phyloP scores from a whole-genome alignment of 1,140 invertebrate species.

The Gonatopus flavifemur region DNA sequence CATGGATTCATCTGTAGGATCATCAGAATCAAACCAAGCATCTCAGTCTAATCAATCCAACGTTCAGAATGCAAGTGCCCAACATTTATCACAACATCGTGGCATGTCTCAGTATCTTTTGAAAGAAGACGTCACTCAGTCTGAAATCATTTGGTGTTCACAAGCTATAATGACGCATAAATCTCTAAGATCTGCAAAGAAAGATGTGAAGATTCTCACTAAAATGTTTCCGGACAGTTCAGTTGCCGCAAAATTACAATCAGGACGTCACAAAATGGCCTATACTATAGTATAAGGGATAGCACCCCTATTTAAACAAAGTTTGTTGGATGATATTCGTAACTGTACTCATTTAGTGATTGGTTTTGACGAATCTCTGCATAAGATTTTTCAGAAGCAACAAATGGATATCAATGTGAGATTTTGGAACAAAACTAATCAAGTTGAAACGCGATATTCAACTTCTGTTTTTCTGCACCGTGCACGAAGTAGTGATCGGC shows the following conservation, averaged over 20 bases:
- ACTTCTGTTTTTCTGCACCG: conserved; percentile 12
- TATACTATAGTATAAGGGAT: conserved; percentile 10
- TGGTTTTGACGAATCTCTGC: conserved; percentile 19
- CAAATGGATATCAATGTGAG: conserved; percentile 17
- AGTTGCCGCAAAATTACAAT: conserved; percentile 10
- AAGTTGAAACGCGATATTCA: conserved; percentile 18
- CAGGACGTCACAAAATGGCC: conserved; percentile 8
- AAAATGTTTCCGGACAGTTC: conserved; percentile 17
- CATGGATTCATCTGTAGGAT: background rate
- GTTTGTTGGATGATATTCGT: background rate
- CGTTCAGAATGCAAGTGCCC: background rate
- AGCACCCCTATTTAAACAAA: conserved; percentile 8
- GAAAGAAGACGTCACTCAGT: conserved; percentile 14
- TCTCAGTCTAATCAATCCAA: background rate
- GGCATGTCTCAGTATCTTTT: too few relatives aligned
- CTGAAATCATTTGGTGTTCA: conserved; percentile 20
- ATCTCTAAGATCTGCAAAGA: conserved; percentile 6
- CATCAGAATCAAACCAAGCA: background rate
- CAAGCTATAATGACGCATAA: conserved; percentile 5
- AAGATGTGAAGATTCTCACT: background rate
- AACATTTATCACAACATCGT: background rate
- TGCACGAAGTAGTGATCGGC: conserved; percentile 4
- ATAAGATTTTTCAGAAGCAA: conserved; percentile 14
- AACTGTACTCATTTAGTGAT: conserved; percentile 11
- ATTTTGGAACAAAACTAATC: conserved; percentile 13